Evolutionary conservation across 1,140 invertebrate species (phyloP), one percentile per base, ranked within the genome.

Genomic region (Riptortus pedestris): DNA sequence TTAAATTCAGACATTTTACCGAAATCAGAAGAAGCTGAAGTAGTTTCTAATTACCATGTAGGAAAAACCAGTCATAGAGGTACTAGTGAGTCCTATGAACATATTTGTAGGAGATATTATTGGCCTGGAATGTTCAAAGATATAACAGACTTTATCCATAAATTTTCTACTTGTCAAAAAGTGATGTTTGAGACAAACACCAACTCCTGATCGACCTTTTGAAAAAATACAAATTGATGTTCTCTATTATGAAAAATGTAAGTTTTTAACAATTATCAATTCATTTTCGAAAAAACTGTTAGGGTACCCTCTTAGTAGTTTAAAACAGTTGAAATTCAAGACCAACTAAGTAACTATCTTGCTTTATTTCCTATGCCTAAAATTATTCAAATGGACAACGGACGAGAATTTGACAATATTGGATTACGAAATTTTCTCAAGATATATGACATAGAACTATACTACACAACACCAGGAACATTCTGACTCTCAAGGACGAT

Each of bases 241-340:
- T 16, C 31, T 60, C 28, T 28, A 60, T 18, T 60, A 60, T 60
- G 28, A 31, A 16, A 60, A 31, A 29, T 1, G n/a, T 20, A 29
- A 60, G 22, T 60, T 60, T 60, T 60, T 60, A 29, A 60, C 58
- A 14, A 29, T 60, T 14, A 60, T n/a, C n/a, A n/a, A n/a, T n/a
- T n/a, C n/a, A n/a, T 60, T 28, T 31, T 31, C 28, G n/a, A 60
- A 60, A 60, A 29, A 26, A 29, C 28, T 60, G 3, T 18, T 38
- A 9, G 28, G 28, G 18, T 38, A 60, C 31, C 24, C 58, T 2
- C 1, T 60, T 29, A 27, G 3, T 18, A 60, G 28, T 24, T 31
- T 60, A 18, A 60, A 60, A 18, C 58, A 29, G 28, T 29, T 18
- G 58, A 60, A 33, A 60, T 60, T 18, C 58, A 60, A 60, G 28